Evolutionary conservation across 2,113 vertebrate genomes (phyloP).

Genomic region (Marcusenius ussheri): DNA sequence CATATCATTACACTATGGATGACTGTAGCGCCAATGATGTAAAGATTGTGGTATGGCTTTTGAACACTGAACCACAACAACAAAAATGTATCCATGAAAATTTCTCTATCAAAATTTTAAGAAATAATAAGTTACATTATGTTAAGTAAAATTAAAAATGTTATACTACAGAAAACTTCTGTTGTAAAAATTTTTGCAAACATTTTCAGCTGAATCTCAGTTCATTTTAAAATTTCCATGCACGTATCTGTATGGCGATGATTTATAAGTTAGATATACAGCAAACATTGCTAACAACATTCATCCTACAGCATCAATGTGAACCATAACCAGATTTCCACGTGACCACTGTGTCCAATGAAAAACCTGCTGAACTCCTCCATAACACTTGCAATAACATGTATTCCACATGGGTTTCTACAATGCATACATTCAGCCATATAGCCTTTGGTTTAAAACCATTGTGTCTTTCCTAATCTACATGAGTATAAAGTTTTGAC

Average conservation of each 20-base stretch:
- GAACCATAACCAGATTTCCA: background rate
- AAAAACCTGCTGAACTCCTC: background rate
- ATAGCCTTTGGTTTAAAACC: background rate
- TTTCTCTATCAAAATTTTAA: background rate
- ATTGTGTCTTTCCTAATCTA: background rate
- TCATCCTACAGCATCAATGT: background rate
- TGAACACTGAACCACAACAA: background rate
- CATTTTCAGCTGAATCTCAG: background rate
- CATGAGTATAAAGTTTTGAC: background rate
- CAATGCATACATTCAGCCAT: background rate
- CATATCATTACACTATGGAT: background rate
- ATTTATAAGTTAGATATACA: background rate
- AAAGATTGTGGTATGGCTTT: background rate
- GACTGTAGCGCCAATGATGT: background rate
- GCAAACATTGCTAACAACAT: background rate
- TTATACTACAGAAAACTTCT: background rate
- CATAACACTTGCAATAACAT: background rate
- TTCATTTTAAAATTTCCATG: background rate
- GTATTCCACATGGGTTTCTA: background rate
- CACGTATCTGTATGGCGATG: background rate
- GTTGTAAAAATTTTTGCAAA: background rate
- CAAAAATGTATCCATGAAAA: background rate
- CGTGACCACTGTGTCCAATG: background rate
- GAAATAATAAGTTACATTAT: background rate
- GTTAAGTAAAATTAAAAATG: background rate